A percentile compares a stretch with the other conserved stretches of the same genome.
phyloP scores from a whole-genome alignment of 37 sponge, comb jelly and placozoan genomes.

The Oopsacas minuta region DNA sequence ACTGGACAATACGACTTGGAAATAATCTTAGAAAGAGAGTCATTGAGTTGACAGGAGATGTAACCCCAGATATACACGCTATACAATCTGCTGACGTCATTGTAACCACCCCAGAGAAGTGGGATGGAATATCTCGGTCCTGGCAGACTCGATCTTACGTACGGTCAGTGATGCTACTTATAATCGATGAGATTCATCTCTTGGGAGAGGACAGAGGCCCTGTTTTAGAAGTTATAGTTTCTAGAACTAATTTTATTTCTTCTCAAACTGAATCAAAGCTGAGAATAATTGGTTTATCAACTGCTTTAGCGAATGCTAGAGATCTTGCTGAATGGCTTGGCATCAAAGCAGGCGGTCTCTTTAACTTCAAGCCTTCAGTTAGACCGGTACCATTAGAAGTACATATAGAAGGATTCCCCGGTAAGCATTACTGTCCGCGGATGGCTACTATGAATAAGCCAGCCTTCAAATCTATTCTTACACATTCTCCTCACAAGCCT shows the following conservation, averaged over 20 bases:
- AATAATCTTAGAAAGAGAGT: slow-evolving; percentile 64
- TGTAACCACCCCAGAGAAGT: slow-evolving; percentile 99
- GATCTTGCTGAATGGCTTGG: slow-evolving; percentile 93
- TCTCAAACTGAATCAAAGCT: slow-evolving; percentile 81
- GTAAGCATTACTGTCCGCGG: slow-evolving; percentile 97
- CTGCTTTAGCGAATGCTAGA: slow-evolving; percentile 91
- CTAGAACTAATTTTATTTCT: slow-evolving; percentile 89
- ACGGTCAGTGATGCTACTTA: slow-evolving; percentile 59
- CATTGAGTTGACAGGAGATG: slow-evolving; percentile 94
- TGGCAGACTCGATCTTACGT: slow-evolving; percentile 92
- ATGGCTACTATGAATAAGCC: slow-evolving; percentile 99
- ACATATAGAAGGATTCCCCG: slow-evolving; percentile 86
- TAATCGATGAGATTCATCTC: slow-evolving; percentile 98
- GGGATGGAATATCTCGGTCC: slow-evolving; percentile 93
- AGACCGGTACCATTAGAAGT: slow-evolving; percentile 95
- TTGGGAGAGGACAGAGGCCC: slow-evolving; percentile 95
- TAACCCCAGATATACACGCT: slow-evolving; percentile 79
- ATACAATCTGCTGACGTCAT: slow-evolving; percentile 83
- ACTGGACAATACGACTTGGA: slow-evolving; percentile 74
- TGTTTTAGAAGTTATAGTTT: slow-evolving; percentile 94
- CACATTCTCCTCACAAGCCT: slow-evolving; percentile 85
- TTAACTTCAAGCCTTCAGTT: slow-evolving; percentile 97
- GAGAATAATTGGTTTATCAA: slow-evolving; percentile 82
- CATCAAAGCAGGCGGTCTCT: slow-evolving; percentile 72
- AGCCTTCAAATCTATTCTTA: slow-evolving; percentile 69